These are phyloP conservation scores for Brachionus sp. DNA, from an alignment of 1,140 invertebrate species.

Conservation along the genomic window DNA sequence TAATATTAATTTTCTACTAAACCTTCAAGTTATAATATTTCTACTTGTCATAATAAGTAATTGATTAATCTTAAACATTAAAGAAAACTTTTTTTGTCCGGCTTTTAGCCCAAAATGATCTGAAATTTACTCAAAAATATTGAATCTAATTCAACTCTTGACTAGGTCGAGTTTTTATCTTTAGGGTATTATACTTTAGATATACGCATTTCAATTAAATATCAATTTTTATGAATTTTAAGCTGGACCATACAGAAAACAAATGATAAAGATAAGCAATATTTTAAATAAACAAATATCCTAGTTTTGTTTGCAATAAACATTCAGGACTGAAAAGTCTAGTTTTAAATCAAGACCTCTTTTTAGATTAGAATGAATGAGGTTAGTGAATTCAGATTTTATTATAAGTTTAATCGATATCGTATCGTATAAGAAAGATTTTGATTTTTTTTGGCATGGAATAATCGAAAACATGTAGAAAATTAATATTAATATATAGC, in stretches of 20 bases:
- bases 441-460: constrained; percentile 10
- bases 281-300: constrained; percentile 6
- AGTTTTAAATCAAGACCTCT: neutral
- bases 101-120: neutral
- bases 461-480: neutral
- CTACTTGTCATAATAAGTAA: too few species aligned
- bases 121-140: neutral
- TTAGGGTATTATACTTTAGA: neutral
- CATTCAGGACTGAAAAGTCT: neutral
- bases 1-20: too few species aligned
- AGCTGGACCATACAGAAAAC: neutral
- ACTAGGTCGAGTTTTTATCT: neutral
- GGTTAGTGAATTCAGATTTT: constrained; percentile 31
- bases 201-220: neutral
- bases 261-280: constrained; percentile 10
- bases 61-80: too few species aligned
- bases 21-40: too few species aligned
- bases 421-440: neutral
- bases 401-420: neutral
- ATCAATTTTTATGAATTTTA: neutral
- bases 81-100: neutral
- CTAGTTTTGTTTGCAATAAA: neutral
- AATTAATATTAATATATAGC: neutral
- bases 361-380: neutral
- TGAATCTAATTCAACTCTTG: neutral